Percentiles rank a stretch among this genome's conserved stretches.
phyloP scores from a whole-genome alignment of 2,797 vertebrate species.

The Liparis tanakae region DNA sequence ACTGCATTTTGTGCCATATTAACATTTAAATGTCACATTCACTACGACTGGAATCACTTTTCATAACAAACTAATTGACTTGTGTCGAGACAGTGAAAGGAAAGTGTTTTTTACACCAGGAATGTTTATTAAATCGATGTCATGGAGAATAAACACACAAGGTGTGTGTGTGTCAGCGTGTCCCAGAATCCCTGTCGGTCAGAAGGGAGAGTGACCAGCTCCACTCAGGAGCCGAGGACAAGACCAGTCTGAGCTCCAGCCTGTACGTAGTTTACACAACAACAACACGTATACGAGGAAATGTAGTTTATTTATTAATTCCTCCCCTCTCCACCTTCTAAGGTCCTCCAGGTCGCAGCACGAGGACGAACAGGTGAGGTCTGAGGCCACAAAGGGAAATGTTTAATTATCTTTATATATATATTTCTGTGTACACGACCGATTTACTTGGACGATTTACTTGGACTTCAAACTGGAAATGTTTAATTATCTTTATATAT shows the following conservation, averaged over 20 bases:
- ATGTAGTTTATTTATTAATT: background rate
- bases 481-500: too few species aligned
- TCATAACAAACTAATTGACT: too few species aligned
- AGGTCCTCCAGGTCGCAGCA: conserved; percentile 78
- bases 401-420: background rate
- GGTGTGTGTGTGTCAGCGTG: background rate
- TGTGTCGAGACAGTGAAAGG: background rate
- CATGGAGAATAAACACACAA: conserved; percentile 33
- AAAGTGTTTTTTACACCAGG: conserved; percentile 22
- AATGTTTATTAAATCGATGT: conserved; percentile 54
- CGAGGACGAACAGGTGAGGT: conserved; percentile 78
- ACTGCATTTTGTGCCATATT: too few species aligned
- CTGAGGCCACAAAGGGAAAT: background rate
- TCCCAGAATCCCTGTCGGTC: conserved; percentile 68
- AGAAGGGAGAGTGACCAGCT: conserved; percentile 79
- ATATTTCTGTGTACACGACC: too few species aligned
- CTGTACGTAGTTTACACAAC: conserved; percentile 70
- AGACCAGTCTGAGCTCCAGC: conserved; percentile 78
- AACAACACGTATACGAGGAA: background rate
- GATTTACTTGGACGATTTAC: background rate
- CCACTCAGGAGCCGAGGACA: conserved; percentile 71
- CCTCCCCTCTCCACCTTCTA: conserved; percentile 4
- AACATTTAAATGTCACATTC: too few species aligned
- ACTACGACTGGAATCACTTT: too few species aligned
- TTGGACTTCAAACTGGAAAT: background rate